phyloP scores from a whole-genome alignment of 2,113 vertebrate species.

The Cisticola juncidis region DNA sequence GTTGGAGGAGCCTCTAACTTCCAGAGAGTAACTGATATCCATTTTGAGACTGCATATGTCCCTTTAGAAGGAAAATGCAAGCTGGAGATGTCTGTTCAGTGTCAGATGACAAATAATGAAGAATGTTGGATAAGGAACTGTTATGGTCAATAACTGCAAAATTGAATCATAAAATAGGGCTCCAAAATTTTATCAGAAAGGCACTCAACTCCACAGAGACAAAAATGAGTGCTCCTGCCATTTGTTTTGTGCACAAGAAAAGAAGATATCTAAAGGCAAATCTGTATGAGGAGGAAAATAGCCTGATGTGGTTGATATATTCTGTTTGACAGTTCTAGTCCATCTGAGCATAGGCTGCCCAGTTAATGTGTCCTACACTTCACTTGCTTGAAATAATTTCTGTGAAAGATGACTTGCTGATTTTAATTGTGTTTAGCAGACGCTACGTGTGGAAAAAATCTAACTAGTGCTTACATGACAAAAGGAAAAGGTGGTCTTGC shows the following conservation, averaged over 20 bases:
- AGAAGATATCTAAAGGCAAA: constrained; percentile 57
- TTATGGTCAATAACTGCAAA: background rate
- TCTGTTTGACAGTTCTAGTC: constrained; percentile 65
- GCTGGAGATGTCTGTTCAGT: background rate
- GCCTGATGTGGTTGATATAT: constrained; percentile 53
- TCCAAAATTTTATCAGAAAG: background rate
- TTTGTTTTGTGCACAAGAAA: constrained; percentile 19
- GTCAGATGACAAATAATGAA: background rate
- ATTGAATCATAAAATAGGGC: background rate
- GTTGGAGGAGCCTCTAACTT: background rate
- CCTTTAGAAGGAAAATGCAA: background rate
- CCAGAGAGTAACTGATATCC: background rate
- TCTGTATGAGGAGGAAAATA: constrained; percentile 25
- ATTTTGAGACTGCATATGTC: background rate
- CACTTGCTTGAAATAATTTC: constrained; percentile 72
- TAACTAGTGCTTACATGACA: constrained; percentile 49
- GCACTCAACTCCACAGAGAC: background rate
- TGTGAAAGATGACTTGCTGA: constrained; percentile 63
- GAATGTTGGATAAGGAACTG: background rate
- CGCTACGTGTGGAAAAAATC: constrained; percentile 54
- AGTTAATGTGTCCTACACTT: constrained; percentile 66
- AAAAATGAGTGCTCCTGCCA: constrained; percentile 1
- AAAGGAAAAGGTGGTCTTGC: constrained; percentile 43
- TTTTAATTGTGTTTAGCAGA: constrained; percentile 59
- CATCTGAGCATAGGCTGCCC: constrained; percentile 39